A percentile compares a stretch with the other conserved stretches of the same genome.
Conservation (phyloP, 2,797 vertebrate genomes). For the Poeciliopsis paucimaculata region DNA sequence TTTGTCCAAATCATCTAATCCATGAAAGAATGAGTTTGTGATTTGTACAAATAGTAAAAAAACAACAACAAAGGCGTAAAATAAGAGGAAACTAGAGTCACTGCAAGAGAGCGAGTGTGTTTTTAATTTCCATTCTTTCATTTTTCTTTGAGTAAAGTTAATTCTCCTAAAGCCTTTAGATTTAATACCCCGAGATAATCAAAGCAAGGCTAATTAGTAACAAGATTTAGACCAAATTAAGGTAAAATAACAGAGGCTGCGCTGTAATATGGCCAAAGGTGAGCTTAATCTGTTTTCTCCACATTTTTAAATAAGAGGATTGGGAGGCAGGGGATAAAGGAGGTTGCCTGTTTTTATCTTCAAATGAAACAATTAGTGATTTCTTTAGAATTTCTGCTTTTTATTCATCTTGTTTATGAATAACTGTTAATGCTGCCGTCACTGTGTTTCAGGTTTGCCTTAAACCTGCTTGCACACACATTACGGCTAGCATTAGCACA, state of each 20-base stretch:
- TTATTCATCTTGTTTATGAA: slow-evolving; percentile 19
- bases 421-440: slow-evolving; percentile 27
- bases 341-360: slow-evolving; percentile 34
- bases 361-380: slow-evolving; percentile 39
- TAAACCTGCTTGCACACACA: slow-evolving; percentile 56
- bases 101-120: slow-evolving; percentile 23
- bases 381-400: slow-evolving; percentile 17
- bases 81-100: slow-evolving; percentile 62
- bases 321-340: slow-evolving; percentile 35
- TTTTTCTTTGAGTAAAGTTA: slow-evolving; percentile 58
- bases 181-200: slow-evolving; percentile 57
- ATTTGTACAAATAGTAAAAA: slow-evolving; percentile 35
- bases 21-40: slow-evolving; percentile 19
- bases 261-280: slow-evolving; percentile 50
- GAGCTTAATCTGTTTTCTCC: slow-evolving; percentile 39
- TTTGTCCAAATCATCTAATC: not conserved
- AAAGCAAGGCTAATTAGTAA: slow-evolving; percentile 66
- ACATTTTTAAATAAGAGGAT: slow-evolving; percentile 53
- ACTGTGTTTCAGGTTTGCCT: slow-evolving; percentile 39
- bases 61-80: slow-evolving; percentile 32
- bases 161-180: slow-evolving; percentile 65
- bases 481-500: slow-evolving; percentile 68
- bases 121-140: slow-evolving; percentile 58
- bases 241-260: slow-evolving; percentile 40
- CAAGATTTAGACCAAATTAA: slow-evolving; percentile 64